A percentile compares a stretch with the other conserved stretches of the same genome.
These are phyloP conservation scores for Melanocharis versteri DNA, from an alignment of 2,113 vertebrate species.

Conservation along the genomic window DNA sequence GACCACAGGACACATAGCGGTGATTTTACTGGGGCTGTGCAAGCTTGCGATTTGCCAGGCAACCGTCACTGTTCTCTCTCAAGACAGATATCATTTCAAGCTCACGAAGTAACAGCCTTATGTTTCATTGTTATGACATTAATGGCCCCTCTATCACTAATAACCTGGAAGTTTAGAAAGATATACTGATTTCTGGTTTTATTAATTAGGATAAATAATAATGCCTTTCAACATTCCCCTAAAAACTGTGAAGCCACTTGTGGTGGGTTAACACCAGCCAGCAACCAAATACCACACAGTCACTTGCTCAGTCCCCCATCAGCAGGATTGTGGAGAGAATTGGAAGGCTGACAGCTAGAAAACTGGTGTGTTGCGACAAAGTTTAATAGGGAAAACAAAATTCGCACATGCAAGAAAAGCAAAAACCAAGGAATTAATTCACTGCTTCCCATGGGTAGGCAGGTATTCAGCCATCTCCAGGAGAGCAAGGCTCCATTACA, in stretches of 20 bases:
- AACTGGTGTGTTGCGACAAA: neutral
- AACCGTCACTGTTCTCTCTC: neutral
- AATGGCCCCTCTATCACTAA: neutral
- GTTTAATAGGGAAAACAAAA: neutral
- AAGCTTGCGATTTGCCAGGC: fast-evolving
- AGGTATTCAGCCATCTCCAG: neutral
- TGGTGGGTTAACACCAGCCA: neutral
- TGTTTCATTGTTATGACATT: neutral
- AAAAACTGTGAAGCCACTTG: neutral
- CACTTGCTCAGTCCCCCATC: neutral
- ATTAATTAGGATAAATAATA: neutral
- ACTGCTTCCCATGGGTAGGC: neutral
- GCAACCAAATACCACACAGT: neutral
- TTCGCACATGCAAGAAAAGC: neutral
- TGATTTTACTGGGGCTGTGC: neutral
- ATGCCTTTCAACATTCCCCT: neutral
- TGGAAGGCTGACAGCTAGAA: neutral
- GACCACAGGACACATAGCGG: neutral
- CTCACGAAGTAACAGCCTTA: neutral
- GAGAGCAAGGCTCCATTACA: fast-evolving
- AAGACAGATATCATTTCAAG: neutral
- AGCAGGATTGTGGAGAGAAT: neutral
- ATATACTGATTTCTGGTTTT: neutral
- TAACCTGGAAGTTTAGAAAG: neutral
- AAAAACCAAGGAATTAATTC: neutral